Conservation (phyloP, 2,888 invertebrate genomes). For the Alitta virens region DNA sequence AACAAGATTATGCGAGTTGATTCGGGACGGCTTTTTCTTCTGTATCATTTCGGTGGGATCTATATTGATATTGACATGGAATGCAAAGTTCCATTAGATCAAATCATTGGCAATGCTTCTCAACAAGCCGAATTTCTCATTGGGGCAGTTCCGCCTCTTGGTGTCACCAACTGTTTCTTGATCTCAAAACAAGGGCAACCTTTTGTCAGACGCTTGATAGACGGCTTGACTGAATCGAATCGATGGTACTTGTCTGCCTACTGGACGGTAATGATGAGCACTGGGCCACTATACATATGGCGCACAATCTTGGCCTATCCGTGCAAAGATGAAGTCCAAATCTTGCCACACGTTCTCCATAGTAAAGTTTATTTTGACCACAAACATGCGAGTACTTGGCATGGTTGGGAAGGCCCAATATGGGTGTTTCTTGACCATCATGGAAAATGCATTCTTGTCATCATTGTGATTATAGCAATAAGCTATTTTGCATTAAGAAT, state of each 20-base stretch:
- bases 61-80: slow-evolving; percentile 1
- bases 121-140: neutral
- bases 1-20: neutral
- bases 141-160: neutral
- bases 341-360: neutral
- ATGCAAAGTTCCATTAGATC: neutral
- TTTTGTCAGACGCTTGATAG: neutral
- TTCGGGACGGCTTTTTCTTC: neutral
- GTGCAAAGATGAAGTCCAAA: neutral
- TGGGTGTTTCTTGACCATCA: no score
- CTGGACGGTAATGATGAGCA: slow-evolving; percentile 1
- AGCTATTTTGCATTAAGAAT: no score
- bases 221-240: neutral
- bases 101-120: neutral
- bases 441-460: no score
- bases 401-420: neutral
- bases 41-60: neutral
- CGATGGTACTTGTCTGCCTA: neutral
- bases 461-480: no score
- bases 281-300: neutral
- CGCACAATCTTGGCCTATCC: neutral
- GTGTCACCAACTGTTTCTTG: neutral
- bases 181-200: neutral
- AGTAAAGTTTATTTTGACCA: neutral
- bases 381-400: neutral